Conservation (phyloP, 2,113 vertebrate species). For the Galbula dea region DNA sequence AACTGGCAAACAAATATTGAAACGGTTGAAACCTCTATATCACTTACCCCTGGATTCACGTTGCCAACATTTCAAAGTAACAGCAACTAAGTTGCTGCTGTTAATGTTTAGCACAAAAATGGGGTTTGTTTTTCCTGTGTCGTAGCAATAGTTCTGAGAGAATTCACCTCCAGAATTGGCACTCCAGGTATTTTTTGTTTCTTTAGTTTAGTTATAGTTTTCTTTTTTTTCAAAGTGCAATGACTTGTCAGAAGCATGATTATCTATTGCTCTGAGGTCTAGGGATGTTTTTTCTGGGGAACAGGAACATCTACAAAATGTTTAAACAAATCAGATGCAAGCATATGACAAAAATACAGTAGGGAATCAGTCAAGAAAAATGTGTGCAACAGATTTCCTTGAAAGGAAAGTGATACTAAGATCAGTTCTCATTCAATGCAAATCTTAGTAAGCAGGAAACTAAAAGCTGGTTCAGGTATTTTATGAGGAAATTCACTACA, state of each 20-base stretch:
- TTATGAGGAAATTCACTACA: neutral
- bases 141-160: neutral
- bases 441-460: neutral
- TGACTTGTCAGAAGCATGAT: neutral
- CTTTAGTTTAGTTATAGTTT: neutral
- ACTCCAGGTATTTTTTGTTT: neutral
- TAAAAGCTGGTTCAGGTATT: neutral
- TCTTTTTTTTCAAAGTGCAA: neutral
- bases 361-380: neutral
- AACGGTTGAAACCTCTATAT: neutral
- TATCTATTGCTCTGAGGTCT: neutral
- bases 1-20: slow-evolving; percentile 30
- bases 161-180: neutral
- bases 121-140: neutral
- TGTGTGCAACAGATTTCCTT: neutral
- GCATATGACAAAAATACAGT: neutral
- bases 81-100: neutral
- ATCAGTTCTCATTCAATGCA: neutral
- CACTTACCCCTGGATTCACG: slow-evolving; percentile 18
- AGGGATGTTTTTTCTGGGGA: neutral
- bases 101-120: slow-evolving; percentile 56
- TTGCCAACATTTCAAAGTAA: slow-evolving; percentile 19
- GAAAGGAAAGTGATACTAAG: neutral
- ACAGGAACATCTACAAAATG: neutral
- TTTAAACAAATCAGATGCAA: neutral